Evolutionary conservation across 2,888 invertebrate genomes (phyloP).

Genomic region (Polyommatus iphigenia): DNA sequence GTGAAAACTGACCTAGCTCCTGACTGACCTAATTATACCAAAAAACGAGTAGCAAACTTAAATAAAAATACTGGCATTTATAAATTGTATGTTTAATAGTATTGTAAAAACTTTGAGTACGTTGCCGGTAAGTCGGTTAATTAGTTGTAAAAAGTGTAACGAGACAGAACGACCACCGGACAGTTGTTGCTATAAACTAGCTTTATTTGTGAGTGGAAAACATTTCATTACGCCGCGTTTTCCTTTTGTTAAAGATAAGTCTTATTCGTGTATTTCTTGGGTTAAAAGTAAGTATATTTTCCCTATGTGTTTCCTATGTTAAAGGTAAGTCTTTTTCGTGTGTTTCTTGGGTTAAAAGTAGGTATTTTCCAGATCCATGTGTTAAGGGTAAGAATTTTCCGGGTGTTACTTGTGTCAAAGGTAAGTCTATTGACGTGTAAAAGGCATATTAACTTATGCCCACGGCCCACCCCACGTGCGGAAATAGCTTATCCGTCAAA

Average conservation of each 20-base stretch:
- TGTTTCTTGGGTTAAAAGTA: no score
- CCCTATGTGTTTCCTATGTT: neutral
- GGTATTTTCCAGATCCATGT: no score
- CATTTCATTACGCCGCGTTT: neutral
- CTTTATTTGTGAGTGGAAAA: neutral
- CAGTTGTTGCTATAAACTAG: neutral
- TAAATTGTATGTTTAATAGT: neutral
- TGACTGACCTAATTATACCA: neutral
- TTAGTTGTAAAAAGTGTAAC: constrained; percentile 2
- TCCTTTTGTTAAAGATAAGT: neutral
- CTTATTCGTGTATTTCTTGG: no score
- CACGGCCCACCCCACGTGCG: neutral
- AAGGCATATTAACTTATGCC: neutral
- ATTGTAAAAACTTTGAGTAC: neutral
- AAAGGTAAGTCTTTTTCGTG: neutral
- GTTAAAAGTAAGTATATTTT: no score
- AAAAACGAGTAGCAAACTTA: neutral
- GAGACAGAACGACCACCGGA: neutral
- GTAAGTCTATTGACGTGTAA: neutral
- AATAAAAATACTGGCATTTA: neutral
- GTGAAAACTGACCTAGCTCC: neutral
- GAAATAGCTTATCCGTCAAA: neutral
- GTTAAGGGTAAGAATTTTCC: no score
- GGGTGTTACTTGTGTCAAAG: neutral
- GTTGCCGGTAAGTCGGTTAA: neutral